A percentile compares a stretch with the other conserved stretches of the same genome.
Evolutionary conservation across 30 jellyfish, hydroid and myxozoan genomes (phyloP).

Genomic region (Catostylus mosaicus): DNA sequence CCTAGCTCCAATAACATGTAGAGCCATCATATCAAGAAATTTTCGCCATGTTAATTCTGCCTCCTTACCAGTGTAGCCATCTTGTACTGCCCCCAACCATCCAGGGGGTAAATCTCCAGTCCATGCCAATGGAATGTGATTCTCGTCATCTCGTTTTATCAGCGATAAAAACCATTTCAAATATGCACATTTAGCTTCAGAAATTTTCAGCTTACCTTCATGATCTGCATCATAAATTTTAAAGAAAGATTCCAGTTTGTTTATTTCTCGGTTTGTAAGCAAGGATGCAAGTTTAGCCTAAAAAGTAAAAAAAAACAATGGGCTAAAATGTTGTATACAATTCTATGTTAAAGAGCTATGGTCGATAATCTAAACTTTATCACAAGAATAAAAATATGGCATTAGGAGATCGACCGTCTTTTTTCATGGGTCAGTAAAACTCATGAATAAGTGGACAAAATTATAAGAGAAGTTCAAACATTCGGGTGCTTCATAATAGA

Average conservation of each 20-base stretch:
- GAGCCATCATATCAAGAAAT: conserved; percentile 42
- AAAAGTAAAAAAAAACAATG: not conserved
- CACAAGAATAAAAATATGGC: too few species aligned
- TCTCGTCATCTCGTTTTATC: conserved; percentile 15
- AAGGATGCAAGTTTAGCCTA: conserved; percentile 24
- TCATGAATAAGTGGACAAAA: too few species aligned
- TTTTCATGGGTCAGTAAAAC: too few species aligned
- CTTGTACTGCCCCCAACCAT: conserved; percentile 19
- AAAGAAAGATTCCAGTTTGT: conserved; percentile 46
- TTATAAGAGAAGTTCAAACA: too few species aligned
- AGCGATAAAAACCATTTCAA: conserved; percentile 54
- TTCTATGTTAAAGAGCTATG: too few species aligned
- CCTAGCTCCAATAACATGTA: conserved; percentile 57
- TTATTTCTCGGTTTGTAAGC: conserved; percentile 40
- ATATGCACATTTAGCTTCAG: conserved; percentile 54
- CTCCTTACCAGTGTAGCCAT: not conserved
- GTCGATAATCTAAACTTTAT: too few species aligned
- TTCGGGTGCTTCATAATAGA: too few species aligned
- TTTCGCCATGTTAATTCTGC: conserved; percentile 48
- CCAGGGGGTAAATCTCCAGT: conserved; percentile 53
- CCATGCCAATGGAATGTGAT: conserved; percentile 38
- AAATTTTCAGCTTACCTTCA: conserved; percentile 14
- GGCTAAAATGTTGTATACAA: too few species aligned
- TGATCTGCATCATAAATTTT: conserved; percentile 15
- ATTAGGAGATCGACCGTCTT: too few species aligned